Conservation (phyloP, 2,797 vertebrate genomes). For the Malurus leucopterus region DNA sequence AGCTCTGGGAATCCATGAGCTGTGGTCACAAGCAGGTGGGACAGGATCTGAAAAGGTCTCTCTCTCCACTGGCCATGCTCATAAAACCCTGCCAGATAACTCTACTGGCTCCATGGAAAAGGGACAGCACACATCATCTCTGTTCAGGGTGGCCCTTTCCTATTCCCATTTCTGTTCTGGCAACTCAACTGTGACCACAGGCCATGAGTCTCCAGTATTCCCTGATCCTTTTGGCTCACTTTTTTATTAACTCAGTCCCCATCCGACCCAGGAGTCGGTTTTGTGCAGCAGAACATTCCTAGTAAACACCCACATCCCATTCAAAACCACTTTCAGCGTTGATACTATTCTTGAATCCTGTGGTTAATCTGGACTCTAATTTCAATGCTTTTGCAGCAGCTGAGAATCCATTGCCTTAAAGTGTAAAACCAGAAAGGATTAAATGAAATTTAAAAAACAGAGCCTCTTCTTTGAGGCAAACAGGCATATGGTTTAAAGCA, state of each 20-base stretch:
- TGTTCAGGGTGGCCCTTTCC: background rate
- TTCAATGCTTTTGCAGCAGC: constrained; percentile 17
- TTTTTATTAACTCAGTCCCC: background rate
- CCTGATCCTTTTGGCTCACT: background rate
- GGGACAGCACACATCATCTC: background rate
- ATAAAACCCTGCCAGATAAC: background rate
- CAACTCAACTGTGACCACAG: background rate
- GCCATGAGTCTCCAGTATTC: background rate
- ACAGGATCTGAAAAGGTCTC: background rate
- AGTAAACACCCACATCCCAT: constrained; percentile 22
- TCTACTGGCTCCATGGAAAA: background rate
- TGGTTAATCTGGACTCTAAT: constrained; percentile 40
- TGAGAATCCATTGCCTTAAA: constrained; percentile 32
- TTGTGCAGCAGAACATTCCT: background rate
- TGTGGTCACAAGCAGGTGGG: background rate
- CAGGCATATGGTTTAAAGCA: constrained; percentile 53
- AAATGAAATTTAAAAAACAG: constrained; percentile 28
- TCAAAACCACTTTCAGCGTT: background rate
- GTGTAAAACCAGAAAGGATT: constrained; percentile 53
- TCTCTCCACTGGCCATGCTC: accelerated
- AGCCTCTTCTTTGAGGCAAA: constrained; percentile 27
- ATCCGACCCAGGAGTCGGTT: background rate
- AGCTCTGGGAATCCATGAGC: background rate
- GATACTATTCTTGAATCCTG: background rate
- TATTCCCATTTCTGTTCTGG: background rate